Evolutionary conservation across 2,888 invertebrate genomes (phyloP).

Genomic region (Ernsta delagoae): DNA sequence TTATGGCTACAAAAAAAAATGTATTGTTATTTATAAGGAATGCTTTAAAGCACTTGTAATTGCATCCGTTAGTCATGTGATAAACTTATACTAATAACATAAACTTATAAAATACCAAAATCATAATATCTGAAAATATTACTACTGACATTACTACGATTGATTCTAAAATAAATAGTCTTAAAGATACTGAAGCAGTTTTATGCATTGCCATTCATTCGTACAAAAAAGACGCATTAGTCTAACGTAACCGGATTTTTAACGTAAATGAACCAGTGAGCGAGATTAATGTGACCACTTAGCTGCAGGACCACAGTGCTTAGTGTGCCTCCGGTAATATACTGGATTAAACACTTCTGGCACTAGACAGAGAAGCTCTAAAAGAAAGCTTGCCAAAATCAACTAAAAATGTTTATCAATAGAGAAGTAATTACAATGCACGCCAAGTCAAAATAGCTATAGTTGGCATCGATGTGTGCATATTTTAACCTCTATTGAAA

Average conservation of each 20-base stretch:
- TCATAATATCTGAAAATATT: too few species aligned
- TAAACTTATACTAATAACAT: too few species aligned
- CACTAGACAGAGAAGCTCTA: neutral
- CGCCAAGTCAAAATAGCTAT: neutral
- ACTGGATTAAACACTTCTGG: neutral
- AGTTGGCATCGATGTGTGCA: too few species aligned
- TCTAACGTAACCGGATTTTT: constrained; percentile 52
- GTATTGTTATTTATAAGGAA: too few species aligned
- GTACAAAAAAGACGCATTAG: constrained; percentile 38
- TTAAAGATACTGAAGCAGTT: constrained; percentile 16
- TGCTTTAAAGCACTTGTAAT: too few species aligned
- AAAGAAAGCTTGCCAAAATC: neutral
- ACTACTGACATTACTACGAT: neutral
- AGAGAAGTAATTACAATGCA: neutral
- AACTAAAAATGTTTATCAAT: neutral
- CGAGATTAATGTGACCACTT: constrained; percentile 66
- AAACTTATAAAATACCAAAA: too few species aligned
- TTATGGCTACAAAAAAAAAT: constrained; percentile 2
- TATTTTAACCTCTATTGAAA: too few species aligned
- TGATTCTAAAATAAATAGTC: neutral
- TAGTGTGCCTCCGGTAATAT: constrained; percentile 50
- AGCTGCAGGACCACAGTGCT: constrained; percentile 58
- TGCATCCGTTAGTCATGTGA: too few species aligned
- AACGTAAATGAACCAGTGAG: constrained; percentile 59
- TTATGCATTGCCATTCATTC: constrained; percentile 6